Conservation (phyloP, 1,140 invertebrate genomes). For the Drosophila elegans region DNA sequence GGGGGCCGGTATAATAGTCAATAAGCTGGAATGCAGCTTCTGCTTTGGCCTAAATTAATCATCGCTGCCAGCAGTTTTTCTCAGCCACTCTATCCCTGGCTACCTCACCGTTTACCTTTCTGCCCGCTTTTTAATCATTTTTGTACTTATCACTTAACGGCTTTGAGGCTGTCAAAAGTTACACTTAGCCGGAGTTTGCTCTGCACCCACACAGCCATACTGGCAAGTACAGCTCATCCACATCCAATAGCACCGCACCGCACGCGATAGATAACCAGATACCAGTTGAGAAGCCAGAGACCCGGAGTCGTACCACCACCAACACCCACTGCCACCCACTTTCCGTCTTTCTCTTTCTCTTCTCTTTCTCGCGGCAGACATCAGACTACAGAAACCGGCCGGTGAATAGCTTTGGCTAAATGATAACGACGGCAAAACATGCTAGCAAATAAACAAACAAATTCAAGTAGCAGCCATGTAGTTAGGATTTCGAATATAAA, state of each 20-base stretch:
- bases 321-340: constrained; percentile 11
- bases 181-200: constrained; percentile 54
- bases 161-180: constrained; percentile 70
- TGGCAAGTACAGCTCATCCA: constrained; percentile 7
- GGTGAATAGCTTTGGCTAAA: constrained; percentile 56
- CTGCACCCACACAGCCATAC: constrained; percentile 12
- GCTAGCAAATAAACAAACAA: constrained; percentile 66
- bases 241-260: constrained; percentile 16
- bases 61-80: constrained; percentile 39
- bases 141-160: constrained; percentile 56
- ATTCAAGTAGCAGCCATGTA: constrained; percentile 12
- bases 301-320: constrained; percentile 15
- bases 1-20: constrained; percentile 23
- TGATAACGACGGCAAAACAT: constrained; percentile 72
- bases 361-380: constrained; percentile 10
- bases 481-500: constrained; percentile 1
- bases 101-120: constrained; percentile 7
- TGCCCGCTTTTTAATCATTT: constrained; percentile 32
- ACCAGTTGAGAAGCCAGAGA: constrained; percentile 1
- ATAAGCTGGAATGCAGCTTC: constrained; percentile 49
- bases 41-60: constrained; percentile 52
- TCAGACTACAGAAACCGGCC: constrained; percentile 57
- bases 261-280: constrained; percentile 31
- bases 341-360: background rate
- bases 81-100: constrained; percentile 2